phyloP scores from a whole-genome alignment of 2,888 invertebrate species.

The Dryadula phaetusa region DNA sequence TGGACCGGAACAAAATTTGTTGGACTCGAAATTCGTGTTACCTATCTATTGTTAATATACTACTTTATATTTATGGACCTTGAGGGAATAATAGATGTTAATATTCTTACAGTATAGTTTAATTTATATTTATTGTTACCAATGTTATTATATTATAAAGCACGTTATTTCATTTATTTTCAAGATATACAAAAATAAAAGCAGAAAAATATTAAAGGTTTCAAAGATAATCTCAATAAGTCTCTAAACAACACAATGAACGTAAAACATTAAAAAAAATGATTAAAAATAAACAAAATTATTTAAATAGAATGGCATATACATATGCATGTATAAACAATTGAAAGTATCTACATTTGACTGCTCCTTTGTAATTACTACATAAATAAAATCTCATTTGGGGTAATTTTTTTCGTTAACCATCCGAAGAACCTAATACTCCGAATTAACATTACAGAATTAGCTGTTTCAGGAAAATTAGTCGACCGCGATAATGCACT shows the following conservation, averaged over 20 bases:
- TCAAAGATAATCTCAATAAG: no score
- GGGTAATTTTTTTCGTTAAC: conserved; percentile 24
- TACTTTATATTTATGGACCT: conserved; percentile 29
- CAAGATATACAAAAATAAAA: neutral
- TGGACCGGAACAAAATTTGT: conserved; percentile 31
- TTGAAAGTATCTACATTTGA: conserved; percentile 12
- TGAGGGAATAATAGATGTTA: conserved; percentile 7
- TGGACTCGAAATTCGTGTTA: conserved; percentile 21
- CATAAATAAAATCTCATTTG: conserved; percentile 27
- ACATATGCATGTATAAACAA: neutral
- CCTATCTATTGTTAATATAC: conserved; percentile 17
- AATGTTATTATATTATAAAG: no score
- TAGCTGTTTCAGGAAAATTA: conserved; percentile 26
- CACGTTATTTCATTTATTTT: no score
- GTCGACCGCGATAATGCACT: conserved; percentile 23
- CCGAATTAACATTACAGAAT: conserved; percentile 29
- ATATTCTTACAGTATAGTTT: neutral
- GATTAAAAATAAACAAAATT: neutral
- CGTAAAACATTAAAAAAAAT: no score
- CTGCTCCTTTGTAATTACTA: conserved; percentile 13
- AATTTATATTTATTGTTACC: neutral
- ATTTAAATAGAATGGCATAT: neutral
- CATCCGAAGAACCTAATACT: conserved; percentile 22
- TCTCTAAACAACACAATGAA: no score
- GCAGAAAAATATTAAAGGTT: neutral